Conservation (phyloP, 2,113 vertebrate species). For the Oreochromis aureus region DNA sequence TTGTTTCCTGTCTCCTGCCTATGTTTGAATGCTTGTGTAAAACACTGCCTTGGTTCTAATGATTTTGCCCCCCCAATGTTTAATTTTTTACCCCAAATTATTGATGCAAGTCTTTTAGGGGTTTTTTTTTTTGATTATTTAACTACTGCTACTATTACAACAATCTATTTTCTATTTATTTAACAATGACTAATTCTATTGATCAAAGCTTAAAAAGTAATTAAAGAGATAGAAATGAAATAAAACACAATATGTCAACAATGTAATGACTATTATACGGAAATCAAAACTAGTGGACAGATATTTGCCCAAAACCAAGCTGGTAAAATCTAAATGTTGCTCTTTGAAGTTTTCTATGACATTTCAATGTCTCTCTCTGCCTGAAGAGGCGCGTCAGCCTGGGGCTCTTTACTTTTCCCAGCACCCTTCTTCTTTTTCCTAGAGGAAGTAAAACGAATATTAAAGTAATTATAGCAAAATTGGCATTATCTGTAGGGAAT, state of each 20-base stretch:
- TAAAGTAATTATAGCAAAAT: background rate
- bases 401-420: background rate
- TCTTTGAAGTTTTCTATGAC: conserved; percentile 8
- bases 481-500: background rate
- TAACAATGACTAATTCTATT: background rate
- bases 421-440: conserved; percentile 51
- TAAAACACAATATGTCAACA: background rate
- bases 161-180: background rate
- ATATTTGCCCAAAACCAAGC: background rate
- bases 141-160: background rate
- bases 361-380: conserved; percentile 32
- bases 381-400: conserved; percentile 14
- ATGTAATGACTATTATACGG: background rate
- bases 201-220: background rate
- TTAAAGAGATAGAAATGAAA: background rate
- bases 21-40: background rate
- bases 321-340: background rate
- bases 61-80: background rate
- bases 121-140: background rate
- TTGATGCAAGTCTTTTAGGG: background rate
- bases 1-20: background rate
- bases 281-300: background rate
- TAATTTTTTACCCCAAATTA: background rate
- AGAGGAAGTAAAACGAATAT: background rate
- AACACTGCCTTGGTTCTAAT: background rate